phyloP scores from a whole-genome alignment of 2,113 vertebrate species.

The Leptobrachium leishanense region DNA sequence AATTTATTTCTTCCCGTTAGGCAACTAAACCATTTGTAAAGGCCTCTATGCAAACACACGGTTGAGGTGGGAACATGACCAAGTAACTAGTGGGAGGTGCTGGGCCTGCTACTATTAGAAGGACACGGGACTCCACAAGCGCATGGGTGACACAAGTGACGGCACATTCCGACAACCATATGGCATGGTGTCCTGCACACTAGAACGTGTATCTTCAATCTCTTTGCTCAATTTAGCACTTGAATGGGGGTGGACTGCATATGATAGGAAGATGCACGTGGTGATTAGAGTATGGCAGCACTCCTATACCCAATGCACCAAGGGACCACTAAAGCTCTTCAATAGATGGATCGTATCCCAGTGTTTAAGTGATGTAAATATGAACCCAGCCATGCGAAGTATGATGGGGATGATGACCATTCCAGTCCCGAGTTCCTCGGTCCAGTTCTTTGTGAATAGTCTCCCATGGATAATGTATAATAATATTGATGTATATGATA shows the following conservation, averaged over 20 bases:
- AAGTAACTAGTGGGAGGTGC: too few relatives aligned
- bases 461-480: conserved; percentile 26
- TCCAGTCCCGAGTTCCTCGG: not conserved
- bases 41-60: not conserved
- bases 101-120: too few relatives aligned
- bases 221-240: too few relatives aligned
- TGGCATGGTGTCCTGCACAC: too few relatives aligned
- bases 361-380: conserved; percentile 22
- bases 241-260: too few relatives aligned
- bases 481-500: conserved; percentile 34
- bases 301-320: not conserved
- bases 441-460: conserved; percentile 19
- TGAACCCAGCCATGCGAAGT: not conserved
- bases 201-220: too few relatives aligned
- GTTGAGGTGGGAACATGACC: not conserved
- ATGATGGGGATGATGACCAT: not conserved
- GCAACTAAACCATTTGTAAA: not conserved
- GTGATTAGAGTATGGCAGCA: too few relatives aligned
- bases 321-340: not conserved
- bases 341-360: not conserved
- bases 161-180: too few relatives aligned
- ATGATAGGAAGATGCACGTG: too few relatives aligned
- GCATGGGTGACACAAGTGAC: too few relatives aligned
- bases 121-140: too few relatives aligned
- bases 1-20: not conserved